These are phyloP conservation scores for Thalassaphorura encarpata DNA, from an alignment of 1,140 invertebrate genomes.

Conservation along the genomic window DNA sequence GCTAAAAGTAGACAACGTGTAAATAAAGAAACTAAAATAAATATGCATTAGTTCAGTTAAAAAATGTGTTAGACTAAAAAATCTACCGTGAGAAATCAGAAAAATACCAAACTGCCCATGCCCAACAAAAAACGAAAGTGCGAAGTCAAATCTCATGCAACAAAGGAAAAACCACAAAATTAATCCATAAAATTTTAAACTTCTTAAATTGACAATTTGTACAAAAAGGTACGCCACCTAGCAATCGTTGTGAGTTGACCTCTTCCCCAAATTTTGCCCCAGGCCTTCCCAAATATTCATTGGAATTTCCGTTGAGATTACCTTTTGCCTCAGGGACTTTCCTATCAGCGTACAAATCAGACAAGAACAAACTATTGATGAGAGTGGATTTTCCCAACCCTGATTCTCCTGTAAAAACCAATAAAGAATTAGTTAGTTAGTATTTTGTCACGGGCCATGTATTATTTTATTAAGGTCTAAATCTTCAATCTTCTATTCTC, in stretches of 20 bases:
- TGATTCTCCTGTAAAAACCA: conserved; percentile 61
- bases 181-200: background rate
- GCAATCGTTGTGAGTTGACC: conserved; percentile 12
- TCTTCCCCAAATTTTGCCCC: conserved; percentile 20
- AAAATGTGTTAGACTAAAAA: background rate
- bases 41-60: background rate
- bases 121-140: no score
- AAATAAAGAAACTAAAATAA: background rate
- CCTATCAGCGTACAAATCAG: conserved; percentile 84
- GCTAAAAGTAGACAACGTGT: background rate
- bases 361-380: conserved; percentile 95
- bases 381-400: conserved; percentile 96
- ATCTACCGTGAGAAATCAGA: background rate
- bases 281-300: conserved; percentile 17
- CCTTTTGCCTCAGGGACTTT: conserved; percentile 74
- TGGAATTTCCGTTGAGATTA: conserved; percentile 38
- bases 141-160: no score
- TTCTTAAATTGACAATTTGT: no score
- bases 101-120: no score
- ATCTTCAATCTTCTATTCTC: background rate
- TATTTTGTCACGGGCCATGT: background rate
- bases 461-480: no score
- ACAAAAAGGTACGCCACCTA: conserved; percentile 14
- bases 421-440: background rate
- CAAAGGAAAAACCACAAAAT: background rate